phyloP scores from a whole-genome alignment of 2,797 vertebrate species.

The Sylvia borin region DNA sequence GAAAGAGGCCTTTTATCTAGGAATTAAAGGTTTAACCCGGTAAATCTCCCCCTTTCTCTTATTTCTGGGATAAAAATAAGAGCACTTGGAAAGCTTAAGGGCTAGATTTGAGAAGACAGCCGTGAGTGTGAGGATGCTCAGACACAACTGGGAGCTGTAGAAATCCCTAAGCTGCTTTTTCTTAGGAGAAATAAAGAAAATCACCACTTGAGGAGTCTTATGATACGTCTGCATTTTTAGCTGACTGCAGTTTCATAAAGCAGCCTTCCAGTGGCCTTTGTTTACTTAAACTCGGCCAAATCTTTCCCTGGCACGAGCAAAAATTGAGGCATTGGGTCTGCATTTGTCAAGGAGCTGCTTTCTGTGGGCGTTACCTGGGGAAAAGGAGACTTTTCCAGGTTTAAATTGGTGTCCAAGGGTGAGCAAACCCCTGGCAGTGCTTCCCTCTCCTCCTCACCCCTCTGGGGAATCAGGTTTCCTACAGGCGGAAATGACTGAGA shows the following conservation, averaged over 20 bases:
- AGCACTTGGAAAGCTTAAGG: slow-evolving; percentile 46
- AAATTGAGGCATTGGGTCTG: not conserved
- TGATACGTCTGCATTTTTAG: not conserved
- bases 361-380: not conserved
- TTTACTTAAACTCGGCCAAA: not conserved
- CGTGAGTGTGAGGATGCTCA: not conserved
- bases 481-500: not conserved
- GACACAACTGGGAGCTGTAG: not conserved
- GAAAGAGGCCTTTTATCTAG: not conserved
- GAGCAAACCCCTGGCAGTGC: not conserved
- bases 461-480: not conserved
- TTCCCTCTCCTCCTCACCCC: not conserved
- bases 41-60: slow-evolving; percentile 31
- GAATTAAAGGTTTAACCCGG: slow-evolving; percentile 47
- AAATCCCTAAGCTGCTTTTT: slow-evolving; percentile 44
- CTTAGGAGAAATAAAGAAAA: not conserved
- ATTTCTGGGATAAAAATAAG: slow-evolving; percentile 46
- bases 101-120: slow-evolving; percentile 1
- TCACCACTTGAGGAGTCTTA: not conserved
- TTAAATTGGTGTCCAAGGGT: not conserved
- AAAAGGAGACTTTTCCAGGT: not conserved
- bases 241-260: not conserved
- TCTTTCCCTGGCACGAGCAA: not conserved
- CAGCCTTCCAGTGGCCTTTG: not conserved
- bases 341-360: not conserved